A percentile compares a stretch with the other conserved stretches of the same genome.
These are phyloP conservation scores for Benitochromis conjunctus DNA, from an alignment of 2,113 vertebrate species.

Conservation along the genomic window DNA sequence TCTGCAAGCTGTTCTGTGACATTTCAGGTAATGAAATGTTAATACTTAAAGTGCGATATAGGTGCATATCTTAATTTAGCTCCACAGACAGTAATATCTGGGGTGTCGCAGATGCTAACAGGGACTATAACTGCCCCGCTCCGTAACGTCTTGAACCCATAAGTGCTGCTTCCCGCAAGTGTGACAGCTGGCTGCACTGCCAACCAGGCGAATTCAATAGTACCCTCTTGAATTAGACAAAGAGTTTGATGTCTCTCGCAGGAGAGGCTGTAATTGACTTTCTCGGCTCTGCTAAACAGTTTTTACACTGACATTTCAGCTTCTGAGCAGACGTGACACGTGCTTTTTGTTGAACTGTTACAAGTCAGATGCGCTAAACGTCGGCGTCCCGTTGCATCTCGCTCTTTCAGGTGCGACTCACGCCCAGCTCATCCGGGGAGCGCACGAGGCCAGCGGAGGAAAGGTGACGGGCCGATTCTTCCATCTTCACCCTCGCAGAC, in stretches of 20 bases:
- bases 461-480: slow-evolving; percentile 68
- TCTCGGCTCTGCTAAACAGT: background rate
- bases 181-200: slow-evolving; percentile 37
- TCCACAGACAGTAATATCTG: background rate
- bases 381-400: background rate
- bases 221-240: slow-evolving; percentile 34
- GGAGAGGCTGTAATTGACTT: slow-evolving; percentile 24
- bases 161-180: background rate
- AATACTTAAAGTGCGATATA: background rate
- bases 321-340: background rate
- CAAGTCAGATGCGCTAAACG: background rate
- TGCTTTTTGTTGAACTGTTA: background rate
- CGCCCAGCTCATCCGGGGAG: slow-evolving; percentile 70
- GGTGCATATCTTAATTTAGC: background rate
- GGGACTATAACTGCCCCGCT: background rate
- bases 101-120: background rate
- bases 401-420: slow-evolving; percentile 69
- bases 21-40: slow-evolving; percentile 2
- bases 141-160: background rate
- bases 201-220: slow-evolving; percentile 10
- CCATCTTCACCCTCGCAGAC: slow-evolving; percentile 63
- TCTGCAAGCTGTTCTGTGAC: background rate
- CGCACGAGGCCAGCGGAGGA: slow-evolving; percentile 60
- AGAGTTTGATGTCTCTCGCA: slow-evolving; percentile 27
- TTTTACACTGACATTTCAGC: background rate